Percentiles rank a stretch among this genome's conserved stretches.
These are phyloP conservation scores for Drosophila yooni DNA, from an alignment of 2,888 invertebrate genomes.

Conservation along the genomic window DNA sequence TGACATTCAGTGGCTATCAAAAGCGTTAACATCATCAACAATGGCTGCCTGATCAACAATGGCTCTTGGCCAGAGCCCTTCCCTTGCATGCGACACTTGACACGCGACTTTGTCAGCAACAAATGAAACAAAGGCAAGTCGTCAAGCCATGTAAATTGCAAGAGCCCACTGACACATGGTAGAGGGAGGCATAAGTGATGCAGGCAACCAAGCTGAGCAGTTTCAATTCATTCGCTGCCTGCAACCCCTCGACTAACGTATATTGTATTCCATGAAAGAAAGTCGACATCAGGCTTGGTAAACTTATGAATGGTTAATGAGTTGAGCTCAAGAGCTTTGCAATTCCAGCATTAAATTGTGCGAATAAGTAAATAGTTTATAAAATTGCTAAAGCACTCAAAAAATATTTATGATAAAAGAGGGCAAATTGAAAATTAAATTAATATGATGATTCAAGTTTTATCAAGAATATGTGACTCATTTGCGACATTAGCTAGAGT, in stretches of 20 bases:
- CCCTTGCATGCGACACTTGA: conserved; percentile 62
- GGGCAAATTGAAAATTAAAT: background rate
- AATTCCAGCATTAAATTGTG: background rate
- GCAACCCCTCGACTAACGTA: background rate
- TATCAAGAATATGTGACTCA: background rate
- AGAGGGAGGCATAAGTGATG: background rate
- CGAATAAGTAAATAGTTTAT: background rate
- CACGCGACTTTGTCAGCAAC: conserved; percentile 62
- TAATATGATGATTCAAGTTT: background rate
- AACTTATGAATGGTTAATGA: conserved; percentile 12
- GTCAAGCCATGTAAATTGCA: conserved; percentile 10
- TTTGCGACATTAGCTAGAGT: background rate
- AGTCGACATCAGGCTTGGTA: background rate
- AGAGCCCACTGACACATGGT: background rate
- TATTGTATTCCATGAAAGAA: conserved; percentile 13
- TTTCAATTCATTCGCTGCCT: conserved; percentile 6
- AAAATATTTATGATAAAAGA: background rate
- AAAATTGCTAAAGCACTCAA: background rate
- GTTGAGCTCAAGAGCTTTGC: conserved; percentile 1
- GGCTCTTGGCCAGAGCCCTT: conserved; percentile 23
- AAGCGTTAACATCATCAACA: conserved; percentile 40
- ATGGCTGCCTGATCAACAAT: conserved; percentile 18
- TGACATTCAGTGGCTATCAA: conserved; percentile 59
- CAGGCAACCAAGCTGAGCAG: conserved; percentile 24
- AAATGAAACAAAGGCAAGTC: conserved; percentile 34